phyloP scores from a whole-genome alignment of 2,797 vertebrate genomes.

The Paguma larvata region DNA sequence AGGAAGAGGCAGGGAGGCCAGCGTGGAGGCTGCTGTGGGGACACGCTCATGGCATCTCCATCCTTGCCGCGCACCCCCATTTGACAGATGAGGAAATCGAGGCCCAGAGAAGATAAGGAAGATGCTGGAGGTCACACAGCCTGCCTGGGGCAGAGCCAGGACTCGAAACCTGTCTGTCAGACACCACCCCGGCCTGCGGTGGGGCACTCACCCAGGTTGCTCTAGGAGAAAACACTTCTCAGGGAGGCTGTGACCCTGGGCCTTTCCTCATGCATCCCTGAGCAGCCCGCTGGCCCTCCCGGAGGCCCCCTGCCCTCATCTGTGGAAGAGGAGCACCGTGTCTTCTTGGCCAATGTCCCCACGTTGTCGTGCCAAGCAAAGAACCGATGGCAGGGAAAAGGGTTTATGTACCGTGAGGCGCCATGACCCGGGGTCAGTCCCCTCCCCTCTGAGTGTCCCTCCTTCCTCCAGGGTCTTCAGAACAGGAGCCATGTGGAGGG shows the following conservation, averaged over 20 bases:
- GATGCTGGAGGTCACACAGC: neutral
- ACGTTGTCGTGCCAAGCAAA: neutral
- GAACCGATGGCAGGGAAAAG: neutral
- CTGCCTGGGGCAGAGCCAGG: neutral
- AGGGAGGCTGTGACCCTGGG: neutral
- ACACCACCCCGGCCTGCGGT: no score
- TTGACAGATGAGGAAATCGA: neutral
- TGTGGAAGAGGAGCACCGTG: no score
- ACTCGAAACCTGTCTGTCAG: neutral
- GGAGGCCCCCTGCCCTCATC: neutral
- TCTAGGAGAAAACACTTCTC: neutral
- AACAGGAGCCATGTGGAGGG: neutral
- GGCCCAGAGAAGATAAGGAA: neutral
- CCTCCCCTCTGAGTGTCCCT: neutral
- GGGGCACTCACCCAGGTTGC: neutral
- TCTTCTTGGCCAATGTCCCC: neutral
- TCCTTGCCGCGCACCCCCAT: neutral
- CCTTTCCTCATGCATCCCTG: neutral
- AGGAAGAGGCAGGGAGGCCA: neutral
- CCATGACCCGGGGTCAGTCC: neutral
- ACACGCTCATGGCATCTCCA: neutral
- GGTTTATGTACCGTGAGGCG: neutral
- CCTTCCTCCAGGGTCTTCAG: neutral
- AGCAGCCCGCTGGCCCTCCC: neutral
- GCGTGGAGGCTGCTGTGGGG: neutral